phyloP scores from a whole-genome alignment of 2,888 invertebrate species.

The Prosopocoilus inquinatus region DNA sequence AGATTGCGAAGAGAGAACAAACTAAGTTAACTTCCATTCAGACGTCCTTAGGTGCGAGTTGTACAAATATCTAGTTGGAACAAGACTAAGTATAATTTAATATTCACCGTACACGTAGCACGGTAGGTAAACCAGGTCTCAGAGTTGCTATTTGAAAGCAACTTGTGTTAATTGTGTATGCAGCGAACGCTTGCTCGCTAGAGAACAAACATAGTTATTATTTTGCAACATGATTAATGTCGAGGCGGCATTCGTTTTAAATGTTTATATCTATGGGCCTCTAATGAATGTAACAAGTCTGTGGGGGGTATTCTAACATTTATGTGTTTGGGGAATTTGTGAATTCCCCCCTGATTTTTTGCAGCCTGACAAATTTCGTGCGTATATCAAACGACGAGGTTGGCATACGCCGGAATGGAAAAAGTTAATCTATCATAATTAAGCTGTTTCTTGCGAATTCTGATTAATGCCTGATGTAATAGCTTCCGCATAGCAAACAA shows the following conservation, averaged over 20 bases:
- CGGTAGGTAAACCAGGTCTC: conserved; percentile 11
- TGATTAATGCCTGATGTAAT: background rate
- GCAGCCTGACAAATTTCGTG: background rate
- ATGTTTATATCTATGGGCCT: conserved; percentile 22
- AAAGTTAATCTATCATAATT: background rate
- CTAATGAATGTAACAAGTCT: background rate
- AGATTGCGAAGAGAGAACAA: conserved; percentile 10
- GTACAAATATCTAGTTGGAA: conserved; percentile 14
- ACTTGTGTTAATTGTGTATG: conserved; percentile 20
- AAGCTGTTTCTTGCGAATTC: background rate
- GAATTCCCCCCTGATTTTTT: background rate
- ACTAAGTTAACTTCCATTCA: conserved; percentile 15
- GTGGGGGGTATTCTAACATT: background rate
- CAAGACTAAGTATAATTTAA: conserved; percentile 22
- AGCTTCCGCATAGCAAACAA: background rate
- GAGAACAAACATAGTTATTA: conserved; percentile 17
- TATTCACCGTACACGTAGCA: conserved; percentile 16
- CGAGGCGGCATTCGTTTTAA: conserved; percentile 21
- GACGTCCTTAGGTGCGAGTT: conserved; percentile 2
- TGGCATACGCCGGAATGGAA: background rate
- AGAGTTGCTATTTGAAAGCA: conserved; percentile 14
- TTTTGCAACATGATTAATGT: conserved; percentile 26
- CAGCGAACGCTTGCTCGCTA: conserved; percentile 3
- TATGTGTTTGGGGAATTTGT: background rate
- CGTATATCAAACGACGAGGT: background rate